Evolutionary conservation across 1,140 invertebrate genomes (phyloP).

Genomic region (Cyrtorhinus lividipennis): DNA sequence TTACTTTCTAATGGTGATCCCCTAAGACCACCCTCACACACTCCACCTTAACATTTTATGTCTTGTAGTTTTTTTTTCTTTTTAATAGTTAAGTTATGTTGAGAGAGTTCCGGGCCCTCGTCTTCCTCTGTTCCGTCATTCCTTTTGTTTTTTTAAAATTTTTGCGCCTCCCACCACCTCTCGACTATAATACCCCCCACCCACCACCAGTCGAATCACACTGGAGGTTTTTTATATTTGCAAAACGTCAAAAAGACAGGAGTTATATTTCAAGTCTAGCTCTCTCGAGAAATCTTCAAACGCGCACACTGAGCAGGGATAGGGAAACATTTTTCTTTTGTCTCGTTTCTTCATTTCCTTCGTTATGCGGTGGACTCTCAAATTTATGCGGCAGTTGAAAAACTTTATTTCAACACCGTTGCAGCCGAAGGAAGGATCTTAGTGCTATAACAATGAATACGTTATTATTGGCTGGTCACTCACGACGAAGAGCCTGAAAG

Average conservation of each 20-base stretch:
- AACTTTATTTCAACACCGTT: not conserved
- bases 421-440: not conserved
- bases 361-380: not conserved
- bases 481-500: too few species aligned
- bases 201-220: too few species aligned
- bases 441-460: too few species aligned
- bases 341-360: not conserved
- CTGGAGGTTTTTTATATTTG: not conserved
- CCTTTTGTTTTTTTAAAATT: not conserved
- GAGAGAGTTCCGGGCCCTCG: slow-evolving; percentile 6
- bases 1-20: not conserved
- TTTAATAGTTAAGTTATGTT: not conserved
- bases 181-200: too few species aligned
- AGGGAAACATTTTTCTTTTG: not conserved
- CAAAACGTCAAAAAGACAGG: not conserved
- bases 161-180: not conserved
- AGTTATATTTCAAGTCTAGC: not conserved
- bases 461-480: too few species aligned
- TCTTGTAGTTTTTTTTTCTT: not conserved
- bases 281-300: not conserved
- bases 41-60: not conserved
- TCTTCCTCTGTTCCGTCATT: not conserved
- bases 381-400: not conserved
- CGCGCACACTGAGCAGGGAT: not conserved
- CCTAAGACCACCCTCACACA: not conserved